Evolutionary conservation across 2,113 vertebrate species (phyloP), one percentile per base, ranked within the genome.

Genomic region (Heliornis fulica): DNA sequence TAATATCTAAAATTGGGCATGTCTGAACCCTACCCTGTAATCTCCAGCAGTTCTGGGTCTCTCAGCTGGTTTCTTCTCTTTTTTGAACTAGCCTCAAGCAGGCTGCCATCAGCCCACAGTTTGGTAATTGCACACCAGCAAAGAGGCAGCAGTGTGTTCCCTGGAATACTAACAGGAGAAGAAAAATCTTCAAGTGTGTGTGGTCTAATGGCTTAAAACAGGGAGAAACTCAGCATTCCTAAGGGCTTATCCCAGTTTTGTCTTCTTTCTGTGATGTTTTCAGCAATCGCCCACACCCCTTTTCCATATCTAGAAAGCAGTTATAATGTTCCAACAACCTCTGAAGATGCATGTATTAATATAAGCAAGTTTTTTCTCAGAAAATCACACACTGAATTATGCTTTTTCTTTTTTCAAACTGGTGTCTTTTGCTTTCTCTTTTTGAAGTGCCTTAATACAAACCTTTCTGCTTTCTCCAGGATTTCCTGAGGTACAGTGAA

Each of bases 401-500:
- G 25, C 11, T 36, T 76, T 89, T 90, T 69, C 32, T 41, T 66
- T n/a, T 94, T 95, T 78, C 34, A 78, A 75, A 91, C 25, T 85
- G 70, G 11, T 18, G 23, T 72, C 41, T 96, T 93, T 53, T 93
- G 32, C 83, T 43, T 83, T 83, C 28, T 96, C 43, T 82, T 90
- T 79, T 65, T 91, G 75, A 90, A 93, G 70, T 95, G 81, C 81
- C 69, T 94, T 95, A 96, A 95, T 82, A 38, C 54, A 87, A 93
- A 89, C 69, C 65, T 89, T 94, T 92, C 82, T 95, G 72, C 71
- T 91, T 87, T 92, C 84, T 93, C 60, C 94, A 99, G 99, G 99
- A 99, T 96, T 99, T 99, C 96, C 97, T 99, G 94, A 99, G 98
- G 97, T 99, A 98, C 97, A 99, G 99, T 76, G 96, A 97, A 89